Evolutionary conservation across 2,888 invertebrate species (phyloP), one percentile per base, ranked within the genome.

Genomic region (Drosophila siamana): DNA sequence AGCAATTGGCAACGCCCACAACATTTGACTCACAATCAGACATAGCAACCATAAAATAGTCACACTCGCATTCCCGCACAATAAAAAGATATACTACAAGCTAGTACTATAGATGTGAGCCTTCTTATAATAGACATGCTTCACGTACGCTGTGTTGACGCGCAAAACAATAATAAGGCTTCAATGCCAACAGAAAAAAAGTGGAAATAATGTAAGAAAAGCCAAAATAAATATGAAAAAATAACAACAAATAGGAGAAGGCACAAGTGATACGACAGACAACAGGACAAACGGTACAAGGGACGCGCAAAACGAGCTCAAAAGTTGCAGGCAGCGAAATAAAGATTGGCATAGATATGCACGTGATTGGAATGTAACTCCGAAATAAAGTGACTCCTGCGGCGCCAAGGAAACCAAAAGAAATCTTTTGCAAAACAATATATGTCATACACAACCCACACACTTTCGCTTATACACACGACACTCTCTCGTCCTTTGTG

Each of bases 311-410:
- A 51, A 40, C 51, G 62, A 78, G 70, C 77, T 77, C 56, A 84
- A 84, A 84, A 86, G 71, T 80, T 83, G 74, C 65, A 72, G 70
- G 70, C 75, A 60, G 62, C 79, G 62, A 74, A 73, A 85, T 80
- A 82, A 82, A 85, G 79, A 87, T 84, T 78, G 85, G 78, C 82
- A 70, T 66, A 70, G 80, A 80, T 77, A 79, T 73, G 77, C 73
- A 89, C 89, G 89, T 89, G 89, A 89, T 84, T 80, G 78, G 89
- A 89, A 89, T 89, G 80, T 80, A 84, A 89, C 76, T 76, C 71
- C 69, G 76, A 77, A 80, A 86, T 87, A 83, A 85, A 87, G 88
- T 87, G 76, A 72, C 82, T 77, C 74, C 74, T 73, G 73, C 66
- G 85, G 86, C 80, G 86, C 66, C 72, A 73, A 62, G 66, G 55